These are phyloP conservation scores for Ecliptopera silaceata DNA, from an alignment of 2,888 invertebrate species.

Conservation along the genomic window DNA sequence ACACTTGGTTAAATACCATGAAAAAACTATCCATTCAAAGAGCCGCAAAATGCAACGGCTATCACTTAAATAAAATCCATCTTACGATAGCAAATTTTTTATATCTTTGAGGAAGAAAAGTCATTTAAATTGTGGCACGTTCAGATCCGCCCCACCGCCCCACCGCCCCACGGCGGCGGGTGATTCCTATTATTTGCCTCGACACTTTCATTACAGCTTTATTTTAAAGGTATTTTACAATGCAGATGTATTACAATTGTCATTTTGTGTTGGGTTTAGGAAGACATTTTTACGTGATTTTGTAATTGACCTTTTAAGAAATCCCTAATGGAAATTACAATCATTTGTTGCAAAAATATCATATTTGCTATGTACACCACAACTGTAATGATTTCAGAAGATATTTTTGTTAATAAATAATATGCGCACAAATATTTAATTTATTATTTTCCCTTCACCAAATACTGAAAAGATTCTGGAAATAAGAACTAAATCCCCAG, in stretches of 20 bases:
- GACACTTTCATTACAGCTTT: conserved; percentile 48
- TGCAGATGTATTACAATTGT: not conserved
- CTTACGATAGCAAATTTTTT: conserved; percentile 18
- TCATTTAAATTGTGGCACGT: conserved; percentile 36
- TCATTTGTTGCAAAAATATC: too few species aligned
- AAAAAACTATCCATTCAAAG: not conserved
- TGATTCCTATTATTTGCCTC: conserved; percentile 51
- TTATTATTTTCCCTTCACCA: too few species aligned
- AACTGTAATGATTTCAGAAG: too few species aligned
- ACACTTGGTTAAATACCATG: not conserved
- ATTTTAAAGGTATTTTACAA: conserved; percentile 34
- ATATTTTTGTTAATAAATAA: too few species aligned
- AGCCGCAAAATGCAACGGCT: not conserved
- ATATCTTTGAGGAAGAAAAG: conserved; percentile 30
- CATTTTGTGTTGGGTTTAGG: too few species aligned
- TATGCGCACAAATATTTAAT: too few species aligned
- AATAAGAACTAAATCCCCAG: too few species aligned
- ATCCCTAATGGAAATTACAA: too few species aligned
- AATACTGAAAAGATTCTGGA: too few species aligned
- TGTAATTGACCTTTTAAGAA: too few species aligned
- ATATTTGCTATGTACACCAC: too few species aligned
- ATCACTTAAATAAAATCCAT: conserved; percentile 2
- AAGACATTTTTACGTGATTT: too few species aligned
- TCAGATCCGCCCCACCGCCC: conserved; percentile 22
- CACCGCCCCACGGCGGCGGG: conserved; percentile 23